Evolutionary conservation across 2,113 vertebrate genomes (phyloP).

Genomic region (Silurus asotus): DNA sequence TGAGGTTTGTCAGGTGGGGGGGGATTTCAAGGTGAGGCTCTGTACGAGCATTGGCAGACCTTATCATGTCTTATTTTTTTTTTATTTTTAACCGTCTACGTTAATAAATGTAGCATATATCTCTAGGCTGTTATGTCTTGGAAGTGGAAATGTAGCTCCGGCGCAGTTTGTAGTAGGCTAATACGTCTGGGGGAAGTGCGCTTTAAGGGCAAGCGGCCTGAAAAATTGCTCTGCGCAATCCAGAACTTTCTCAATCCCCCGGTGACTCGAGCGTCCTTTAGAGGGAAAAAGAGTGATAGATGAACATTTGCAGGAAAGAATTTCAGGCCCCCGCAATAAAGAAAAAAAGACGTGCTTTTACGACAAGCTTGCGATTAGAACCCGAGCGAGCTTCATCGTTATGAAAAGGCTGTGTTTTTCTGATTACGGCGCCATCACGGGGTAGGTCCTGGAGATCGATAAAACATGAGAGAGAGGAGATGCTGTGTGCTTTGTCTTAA

Average conservation of each 20-base stretch:
- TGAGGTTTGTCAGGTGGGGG: not conserved
- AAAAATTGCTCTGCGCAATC: conserved; percentile 35
- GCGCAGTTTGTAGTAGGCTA: conserved; percentile 18
- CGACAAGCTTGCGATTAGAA: conserved; percentile 3
- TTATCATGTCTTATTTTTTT: not conserved
- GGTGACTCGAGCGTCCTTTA: conserved; percentile 47
- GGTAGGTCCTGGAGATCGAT: conserved; percentile 9
- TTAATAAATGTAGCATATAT: conserved; percentile 34
- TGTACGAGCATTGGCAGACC: not conserved
- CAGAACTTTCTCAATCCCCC: conserved; percentile 39
- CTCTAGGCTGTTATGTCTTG: conserved; percentile 32
- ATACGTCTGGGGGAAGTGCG: conserved; percentile 15
- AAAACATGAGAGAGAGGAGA: not conserved
- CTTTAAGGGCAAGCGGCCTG: conserved; percentile 20
- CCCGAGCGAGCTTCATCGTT: conserved; percentile 29
- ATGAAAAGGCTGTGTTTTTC: conserved; percentile 5
- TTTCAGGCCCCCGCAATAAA: not conserved
- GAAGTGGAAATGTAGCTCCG: conserved; percentile 37
- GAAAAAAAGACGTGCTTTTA: conserved; percentile 5
- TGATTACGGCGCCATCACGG: not conserved
- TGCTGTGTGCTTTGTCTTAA: conserved; percentile 28
- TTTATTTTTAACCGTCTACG: not conserved
- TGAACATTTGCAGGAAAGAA: conserved; percentile 24
- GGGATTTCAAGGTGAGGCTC: conserved; percentile 22
- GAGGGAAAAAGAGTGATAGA: conserved; percentile 45